Evolutionary conservation across 2,797 vertebrate genomes (phyloP).

Genomic region (Natrix natrix): DNA sequence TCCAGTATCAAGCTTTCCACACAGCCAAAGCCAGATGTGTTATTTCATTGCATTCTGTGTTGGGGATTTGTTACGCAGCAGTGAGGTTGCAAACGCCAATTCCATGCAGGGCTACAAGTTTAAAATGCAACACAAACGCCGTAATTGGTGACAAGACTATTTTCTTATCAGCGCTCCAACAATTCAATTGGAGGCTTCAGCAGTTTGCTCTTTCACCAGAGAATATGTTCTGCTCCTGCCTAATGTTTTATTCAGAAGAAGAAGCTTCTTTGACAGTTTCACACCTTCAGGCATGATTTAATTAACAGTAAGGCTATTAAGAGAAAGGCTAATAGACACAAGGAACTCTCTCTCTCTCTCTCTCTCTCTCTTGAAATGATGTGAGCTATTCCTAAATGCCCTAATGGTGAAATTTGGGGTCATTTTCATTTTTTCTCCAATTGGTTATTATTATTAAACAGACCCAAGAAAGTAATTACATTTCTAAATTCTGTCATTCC

Average conservation of each 20-base stretch:
- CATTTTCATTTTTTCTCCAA: slow-evolving; percentile 16
- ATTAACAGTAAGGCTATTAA: slow-evolving; percentile 35
- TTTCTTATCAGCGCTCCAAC: neutral
- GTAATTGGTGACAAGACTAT: neutral
- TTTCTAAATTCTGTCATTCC: neutral
- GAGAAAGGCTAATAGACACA: slow-evolving; percentile 7
- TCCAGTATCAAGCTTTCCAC: neutral
- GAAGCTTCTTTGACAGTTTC: slow-evolving; percentile 24
- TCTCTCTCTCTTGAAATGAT: neutral
- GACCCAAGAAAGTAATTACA: neutral
- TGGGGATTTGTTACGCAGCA: neutral
- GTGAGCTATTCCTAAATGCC: neutral
- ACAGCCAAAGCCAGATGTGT: neutral
- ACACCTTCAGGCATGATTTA: slow-evolving; percentile 31
- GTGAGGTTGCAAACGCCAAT: neutral
- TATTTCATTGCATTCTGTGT: neutral
- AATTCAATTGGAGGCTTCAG: neutral
- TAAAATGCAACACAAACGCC: neutral
- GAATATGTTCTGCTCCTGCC: neutral
- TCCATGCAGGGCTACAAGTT: neutral
- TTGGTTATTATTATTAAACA: neutral
- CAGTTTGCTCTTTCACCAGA: neutral
- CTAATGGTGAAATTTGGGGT: neutral
- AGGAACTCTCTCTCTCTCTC: neutral
- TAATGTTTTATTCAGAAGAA: slow-evolving; percentile 34